Evolutionary conservation across 2,113 vertebrate genomes (phyloP), one percentile per base, ranked within the genome.

Genomic region (Nematolebias whitei): DNA sequence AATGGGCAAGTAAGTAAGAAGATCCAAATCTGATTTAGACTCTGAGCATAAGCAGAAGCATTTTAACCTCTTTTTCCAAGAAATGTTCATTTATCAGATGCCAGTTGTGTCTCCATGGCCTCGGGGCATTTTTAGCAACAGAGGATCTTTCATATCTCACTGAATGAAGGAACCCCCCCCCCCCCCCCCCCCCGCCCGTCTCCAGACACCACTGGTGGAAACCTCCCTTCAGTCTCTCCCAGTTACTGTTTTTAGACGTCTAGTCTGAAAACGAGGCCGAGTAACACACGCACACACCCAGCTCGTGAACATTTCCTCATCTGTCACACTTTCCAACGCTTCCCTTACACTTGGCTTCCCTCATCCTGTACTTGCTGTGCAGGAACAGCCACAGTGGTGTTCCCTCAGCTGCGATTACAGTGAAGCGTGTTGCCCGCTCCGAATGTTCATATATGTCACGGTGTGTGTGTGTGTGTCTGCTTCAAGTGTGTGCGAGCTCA

Each of bases 321-420:
- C 50, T 48, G 60, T 72, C 57, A 47, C 78, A 62, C 75, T 62
- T 66, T 50, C 55, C 61, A 54, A 49, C 67, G 65, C 70, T 78
- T 77, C 51, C 60, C 74, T 78, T 79, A 73, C 80, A 83, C 83
- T 55, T 78, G 52, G n/a, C 63, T 13, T 70, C 56, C 52, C 71
- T 23, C 59, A 58, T 45, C 39, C 39, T 63, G 50, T 53, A 32
- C 22, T 63, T 44, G 53, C 32, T 68, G 48, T 49, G 43, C 47
- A 62, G 61, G 74, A 80, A 47, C 73, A 68, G 64, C 58, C 66
- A 68, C 11, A 13, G 59, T 75, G 86, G 83, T 82, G 74, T 86
- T 86, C 74, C 85, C 84, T 83, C 47, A n/a, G 76, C 72, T 67
- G 66, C 49, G 54, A 57, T 68, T 74, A 63, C 54, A 80, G 76